Base-by-base conservation (phyloP, 1,140 invertebrate species). In the Sinella curviseta region DNA sequence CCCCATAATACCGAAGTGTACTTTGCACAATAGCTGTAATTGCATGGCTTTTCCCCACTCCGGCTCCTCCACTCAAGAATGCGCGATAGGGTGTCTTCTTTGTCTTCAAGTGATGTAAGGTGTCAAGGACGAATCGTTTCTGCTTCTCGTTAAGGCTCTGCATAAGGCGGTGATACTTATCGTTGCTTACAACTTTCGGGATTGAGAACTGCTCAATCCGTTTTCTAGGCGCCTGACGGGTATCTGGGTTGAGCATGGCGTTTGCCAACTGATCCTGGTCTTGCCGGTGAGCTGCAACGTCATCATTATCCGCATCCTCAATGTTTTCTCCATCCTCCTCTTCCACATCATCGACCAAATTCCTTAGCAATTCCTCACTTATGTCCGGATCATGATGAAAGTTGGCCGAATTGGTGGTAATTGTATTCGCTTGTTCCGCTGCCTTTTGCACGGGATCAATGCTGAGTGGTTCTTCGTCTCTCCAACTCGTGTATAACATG, bases 31-130 rank as follows among this genome's bases (percentile, higher is more conserved):
- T 67, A 0, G 78, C 76, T 20, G 60, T 77, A 17, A 82, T 80
- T 2, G 73, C n/a, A 60, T 75, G 33, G 30, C 70, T 82, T 74
- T 82, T 82, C 0, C 81, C 78, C 0, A 79, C 76, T 1, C 81
- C 81, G 1, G 81, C 81, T 24, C 81, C 81, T 0, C 78, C 81
- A 0, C 8, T 34, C 1, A 80, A 20, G 0, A 82, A 67, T 31
- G 55, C 36, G 2, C 80, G 16, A 76, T 35, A 80, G 2, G 65
- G 55, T 55, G 34, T 30, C 31, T 39, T 14, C 8, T 3, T 24
- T 2, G 70, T 36, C 31, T 70, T 54, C 26, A 31, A 24, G 24
- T 48, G n/a, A 76, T 78, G 39, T 20, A 78, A 28, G 1, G 24
- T 54, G 24, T 82, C 1, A 54, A 76, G 35, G n/a, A 80, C 35